A percentile compares a stretch with the other conserved stretches of the same genome.
Conservation (phyloP, 2,113 vertebrate genomes). For the Dicerorhinus sumatrensis region DNA sequence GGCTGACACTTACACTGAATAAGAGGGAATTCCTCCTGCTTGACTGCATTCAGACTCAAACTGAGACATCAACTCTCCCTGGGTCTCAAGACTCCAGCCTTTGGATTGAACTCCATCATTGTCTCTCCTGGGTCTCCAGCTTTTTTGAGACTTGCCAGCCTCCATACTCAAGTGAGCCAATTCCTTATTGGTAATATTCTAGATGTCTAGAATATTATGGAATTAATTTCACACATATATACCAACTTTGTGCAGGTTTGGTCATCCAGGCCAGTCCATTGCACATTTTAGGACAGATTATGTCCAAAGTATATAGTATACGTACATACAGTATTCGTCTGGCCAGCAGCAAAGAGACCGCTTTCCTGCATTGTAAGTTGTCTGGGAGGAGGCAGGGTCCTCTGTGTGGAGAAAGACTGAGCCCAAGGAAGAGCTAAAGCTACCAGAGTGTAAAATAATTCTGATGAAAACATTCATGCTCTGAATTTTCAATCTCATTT, state of each 20-base stretch:
- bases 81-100: background rate
- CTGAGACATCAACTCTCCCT: background rate
- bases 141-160: background rate
- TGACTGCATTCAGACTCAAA: background rate
- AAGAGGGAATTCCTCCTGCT: background rate
- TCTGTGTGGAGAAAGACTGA: background rate
- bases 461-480: background rate
- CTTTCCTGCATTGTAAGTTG: background rate
- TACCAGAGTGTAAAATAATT: background rate
- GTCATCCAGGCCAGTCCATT: background rate
- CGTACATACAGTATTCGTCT: background rate
- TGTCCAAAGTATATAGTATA: too few species aligned
- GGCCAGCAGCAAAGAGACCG: too few species aligned
- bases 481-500: background rate
- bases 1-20: background rate
- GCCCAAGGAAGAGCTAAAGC: background rate
- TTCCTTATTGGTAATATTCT: background rate
- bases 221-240: background rate
- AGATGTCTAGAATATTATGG: background rate
- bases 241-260: background rate
- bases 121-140: background rate
- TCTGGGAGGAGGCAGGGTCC: background rate
- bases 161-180: background rate
- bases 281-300: background rate
- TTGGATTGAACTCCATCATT: background rate